Evolutionary conservation across 1,140 invertebrate genomes (phyloP).

Genomic region (Diprion similis): DNA sequence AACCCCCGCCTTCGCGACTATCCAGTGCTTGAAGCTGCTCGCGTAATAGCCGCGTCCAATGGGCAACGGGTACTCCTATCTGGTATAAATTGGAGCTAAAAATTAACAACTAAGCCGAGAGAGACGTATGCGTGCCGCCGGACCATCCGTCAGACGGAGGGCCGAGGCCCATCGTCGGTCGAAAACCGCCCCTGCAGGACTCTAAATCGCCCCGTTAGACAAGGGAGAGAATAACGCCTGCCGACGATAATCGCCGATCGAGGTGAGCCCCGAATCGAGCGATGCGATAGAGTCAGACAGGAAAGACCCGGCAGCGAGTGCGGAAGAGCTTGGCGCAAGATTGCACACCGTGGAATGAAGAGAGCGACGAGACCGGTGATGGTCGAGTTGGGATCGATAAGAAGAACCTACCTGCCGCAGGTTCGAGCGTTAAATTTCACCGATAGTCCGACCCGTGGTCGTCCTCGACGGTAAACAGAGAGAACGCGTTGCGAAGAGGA

Average conservation of each 20-base stretch:
- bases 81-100: conserved; percentile 43
- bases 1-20: conserved; percentile 12
- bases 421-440: conserved; percentile 1
- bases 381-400: neutral
- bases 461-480: too few relatives aligned
- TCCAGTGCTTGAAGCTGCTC: neutral
- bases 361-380: neutral
- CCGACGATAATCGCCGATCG: neutral
- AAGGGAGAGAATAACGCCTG: neutral
- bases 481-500: neutral
- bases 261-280: too few relatives aligned
- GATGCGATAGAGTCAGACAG: neutral
- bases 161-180: neutral
- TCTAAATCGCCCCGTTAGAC: conserved; percentile 1
- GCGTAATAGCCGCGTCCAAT: neutral
- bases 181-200: neutral
- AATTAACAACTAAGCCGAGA: conserved; percentile 34
- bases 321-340: too few relatives aligned
- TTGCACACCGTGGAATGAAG: neutral
- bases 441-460: neutral
- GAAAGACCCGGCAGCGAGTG: neutral
- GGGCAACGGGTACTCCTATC: conserved; percentile 35
- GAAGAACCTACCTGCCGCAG: neutral
- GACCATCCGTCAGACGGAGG: neutral
- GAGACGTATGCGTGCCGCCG: neutral